Evolutionary conservation across 2,113 vertebrate genomes (phyloP).

Genomic region (Seriola quinqueradiata): DNA sequence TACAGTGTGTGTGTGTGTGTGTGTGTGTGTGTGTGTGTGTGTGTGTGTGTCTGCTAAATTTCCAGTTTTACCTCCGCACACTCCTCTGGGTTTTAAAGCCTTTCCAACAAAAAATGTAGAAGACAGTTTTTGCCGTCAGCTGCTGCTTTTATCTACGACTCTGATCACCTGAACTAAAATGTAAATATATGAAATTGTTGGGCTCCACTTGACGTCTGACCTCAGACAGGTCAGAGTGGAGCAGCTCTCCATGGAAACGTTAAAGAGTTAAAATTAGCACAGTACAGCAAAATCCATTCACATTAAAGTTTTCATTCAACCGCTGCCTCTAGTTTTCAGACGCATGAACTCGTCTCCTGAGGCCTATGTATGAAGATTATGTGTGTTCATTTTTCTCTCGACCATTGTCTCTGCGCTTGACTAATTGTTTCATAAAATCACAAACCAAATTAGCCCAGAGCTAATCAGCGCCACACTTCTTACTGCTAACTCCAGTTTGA

Average conservation of each 20-base stretch:
- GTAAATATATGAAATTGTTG: no score
- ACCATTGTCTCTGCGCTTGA: neutral
- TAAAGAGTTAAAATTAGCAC: no score
- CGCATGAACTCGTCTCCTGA: neutral
- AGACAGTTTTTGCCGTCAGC: neutral
- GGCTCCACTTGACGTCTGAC: no score
- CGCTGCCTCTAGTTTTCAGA: neutral
- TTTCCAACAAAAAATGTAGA: neutral
- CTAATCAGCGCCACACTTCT: neutral
- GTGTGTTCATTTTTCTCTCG: no score
- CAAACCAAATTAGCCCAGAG: neutral
- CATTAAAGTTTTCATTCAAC: no score
- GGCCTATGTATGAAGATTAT: no score
- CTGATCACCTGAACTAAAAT: no score
- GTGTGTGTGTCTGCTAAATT: slow-evolving; percentile 22
- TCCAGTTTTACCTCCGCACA: slow-evolving; percentile 10
- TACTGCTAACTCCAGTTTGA: neutral
- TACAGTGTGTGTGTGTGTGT: slow-evolving; percentile 18
- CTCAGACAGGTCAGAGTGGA: no score
- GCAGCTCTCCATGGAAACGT: no score
- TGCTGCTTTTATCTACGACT: no score
- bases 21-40: slow-evolving; percentile 10
- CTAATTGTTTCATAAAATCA: neutral
- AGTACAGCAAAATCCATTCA: no score
- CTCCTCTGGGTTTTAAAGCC: neutral